Conservation (phyloP, 2,113 vertebrate genomes). For the Sorex araneus region DNA sequence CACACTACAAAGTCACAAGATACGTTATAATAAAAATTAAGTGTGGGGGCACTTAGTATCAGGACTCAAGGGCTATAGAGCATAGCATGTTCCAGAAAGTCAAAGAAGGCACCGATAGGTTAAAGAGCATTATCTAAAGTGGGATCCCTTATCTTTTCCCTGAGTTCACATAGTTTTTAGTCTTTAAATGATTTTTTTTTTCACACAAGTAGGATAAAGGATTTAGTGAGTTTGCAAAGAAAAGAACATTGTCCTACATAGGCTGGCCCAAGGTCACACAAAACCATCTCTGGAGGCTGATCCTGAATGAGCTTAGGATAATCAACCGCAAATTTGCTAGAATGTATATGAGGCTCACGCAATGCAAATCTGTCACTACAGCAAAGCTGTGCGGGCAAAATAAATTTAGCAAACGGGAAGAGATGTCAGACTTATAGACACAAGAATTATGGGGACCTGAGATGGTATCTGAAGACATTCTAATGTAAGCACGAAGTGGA, state of each 20-base stretch:
- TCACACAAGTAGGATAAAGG: neutral
- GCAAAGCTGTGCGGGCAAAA: conserved; percentile 66
- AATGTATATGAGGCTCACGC: conserved; percentile 40
- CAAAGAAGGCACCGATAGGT: neutral
- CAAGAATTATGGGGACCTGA: conserved; percentile 28
- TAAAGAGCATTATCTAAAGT: conserved; percentile 20
- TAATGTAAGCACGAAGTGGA: neutral
- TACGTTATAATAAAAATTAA: conserved; percentile 13
- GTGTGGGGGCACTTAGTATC: neutral
- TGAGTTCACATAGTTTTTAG: neutral
- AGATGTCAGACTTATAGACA: neutral
- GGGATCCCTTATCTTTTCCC: neutral
- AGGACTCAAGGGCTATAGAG: neutral
- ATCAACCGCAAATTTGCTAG: conserved; percentile 71
- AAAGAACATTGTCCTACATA: conserved; percentile 51
- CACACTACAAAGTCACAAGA: neutral
- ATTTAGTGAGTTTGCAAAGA: conserved; percentile 50
- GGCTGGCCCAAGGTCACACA: conserved; percentile 61
- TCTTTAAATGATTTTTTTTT: neutral
- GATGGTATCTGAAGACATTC: conserved; percentile 53
- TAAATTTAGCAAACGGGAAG: conserved; percentile 61
- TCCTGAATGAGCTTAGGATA: conserved; percentile 49
- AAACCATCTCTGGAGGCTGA: conserved; percentile 28
- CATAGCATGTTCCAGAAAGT: neutral
- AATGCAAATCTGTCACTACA: conserved; percentile 64